These are phyloP conservation scores for Dicycla oo DNA, from an alignment of 2,888 invertebrate species.

Conservation along the genomic window DNA sequence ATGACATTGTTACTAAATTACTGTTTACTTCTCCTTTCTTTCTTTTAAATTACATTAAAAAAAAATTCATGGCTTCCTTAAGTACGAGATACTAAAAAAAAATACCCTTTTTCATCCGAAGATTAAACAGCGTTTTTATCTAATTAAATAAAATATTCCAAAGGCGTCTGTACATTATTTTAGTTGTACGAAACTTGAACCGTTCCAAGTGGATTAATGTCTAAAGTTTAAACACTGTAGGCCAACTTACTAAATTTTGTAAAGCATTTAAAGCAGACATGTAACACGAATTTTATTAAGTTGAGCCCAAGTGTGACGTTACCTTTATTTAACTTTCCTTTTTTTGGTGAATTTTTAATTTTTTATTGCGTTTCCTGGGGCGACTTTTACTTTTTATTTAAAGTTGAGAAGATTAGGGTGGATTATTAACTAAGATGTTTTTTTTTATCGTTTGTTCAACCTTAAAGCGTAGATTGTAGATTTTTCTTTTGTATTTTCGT, in stretches of 20 bases:
- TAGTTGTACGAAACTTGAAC: constrained; percentile 72
- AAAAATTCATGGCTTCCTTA: background rate
- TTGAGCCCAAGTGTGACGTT: constrained; percentile 57
- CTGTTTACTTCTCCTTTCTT: background rate
- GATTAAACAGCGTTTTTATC: constrained; percentile 43
- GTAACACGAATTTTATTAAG: constrained; percentile 67
- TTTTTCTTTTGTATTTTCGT: constrained; percentile 8
- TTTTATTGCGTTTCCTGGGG: constrained; percentile 51
- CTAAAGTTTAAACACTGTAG: constrained; percentile 65
- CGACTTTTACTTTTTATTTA: constrained; percentile 53
- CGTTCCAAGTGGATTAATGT: constrained; percentile 73
- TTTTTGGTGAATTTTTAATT: constrained; percentile 58
- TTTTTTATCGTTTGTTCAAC: constrained; percentile 14
- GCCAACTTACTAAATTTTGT: constrained; percentile 64
- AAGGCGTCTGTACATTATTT: constrained; percentile 67
- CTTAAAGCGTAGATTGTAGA: background rate
- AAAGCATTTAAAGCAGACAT: constrained; percentile 66
- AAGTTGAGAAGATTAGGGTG: constrained; percentile 40
- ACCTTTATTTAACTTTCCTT: constrained; percentile 55
- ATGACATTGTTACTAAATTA: background rate
- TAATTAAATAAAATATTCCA: constrained; percentile 62
- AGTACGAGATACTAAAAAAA: constrained; percentile 9
- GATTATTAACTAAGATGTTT: constrained; percentile 18
- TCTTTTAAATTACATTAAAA: too few species aligned
- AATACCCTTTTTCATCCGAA: constrained; percentile 16